These are phyloP conservation scores for Anseranas semipalmata DNA, from an alignment of 2,113 vertebrate species.

Conservation along the genomic window DNA sequence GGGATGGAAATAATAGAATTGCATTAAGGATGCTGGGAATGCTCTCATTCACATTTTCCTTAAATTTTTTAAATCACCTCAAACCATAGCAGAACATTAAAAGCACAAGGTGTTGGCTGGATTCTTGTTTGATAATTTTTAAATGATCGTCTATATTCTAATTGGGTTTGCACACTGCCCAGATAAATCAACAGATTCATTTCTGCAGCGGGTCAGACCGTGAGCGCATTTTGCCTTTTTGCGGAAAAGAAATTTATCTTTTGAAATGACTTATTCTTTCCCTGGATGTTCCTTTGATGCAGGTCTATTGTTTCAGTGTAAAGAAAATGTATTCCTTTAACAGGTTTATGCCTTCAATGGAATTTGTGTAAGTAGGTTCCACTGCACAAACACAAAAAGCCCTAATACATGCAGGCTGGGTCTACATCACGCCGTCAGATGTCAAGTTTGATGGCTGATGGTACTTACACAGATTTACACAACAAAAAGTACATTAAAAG, in stretches of 20 bases:
- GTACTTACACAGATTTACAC: conserved; percentile 85
- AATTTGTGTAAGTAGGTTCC: conserved; percentile 78
- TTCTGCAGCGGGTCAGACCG: conserved; percentile 2
- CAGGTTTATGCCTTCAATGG: conserved; percentile 78
- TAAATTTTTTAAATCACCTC: neutral
- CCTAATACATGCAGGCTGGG: conserved; percentile 80
- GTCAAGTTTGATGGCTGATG: conserved; percentile 80
- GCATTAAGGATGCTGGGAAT: neutral
- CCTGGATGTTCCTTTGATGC: conserved; percentile 65
- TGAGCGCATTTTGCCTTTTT: conserved; percentile 8
- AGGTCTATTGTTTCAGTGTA: conserved; percentile 77
- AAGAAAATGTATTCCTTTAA: conserved; percentile 76
- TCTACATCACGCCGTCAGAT: conserved; percentile 70
- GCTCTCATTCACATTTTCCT: neutral
- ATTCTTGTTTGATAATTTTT: neutral
- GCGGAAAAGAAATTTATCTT: conserved; percentile 55
- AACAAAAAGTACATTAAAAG: conserved; percentile 84
- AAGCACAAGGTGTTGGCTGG: neutral
- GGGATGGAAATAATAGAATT: neutral
- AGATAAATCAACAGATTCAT: conserved; percentile 20
- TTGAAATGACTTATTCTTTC: conserved; percentile 65
- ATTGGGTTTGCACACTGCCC: neutral
- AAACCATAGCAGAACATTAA: neutral
- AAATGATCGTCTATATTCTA: neutral
- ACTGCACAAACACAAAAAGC: conserved; percentile 81